phyloP scores from a whole-genome alignment of 2,888 invertebrate genomes.

The Caenorhabditis sinica region DNA sequence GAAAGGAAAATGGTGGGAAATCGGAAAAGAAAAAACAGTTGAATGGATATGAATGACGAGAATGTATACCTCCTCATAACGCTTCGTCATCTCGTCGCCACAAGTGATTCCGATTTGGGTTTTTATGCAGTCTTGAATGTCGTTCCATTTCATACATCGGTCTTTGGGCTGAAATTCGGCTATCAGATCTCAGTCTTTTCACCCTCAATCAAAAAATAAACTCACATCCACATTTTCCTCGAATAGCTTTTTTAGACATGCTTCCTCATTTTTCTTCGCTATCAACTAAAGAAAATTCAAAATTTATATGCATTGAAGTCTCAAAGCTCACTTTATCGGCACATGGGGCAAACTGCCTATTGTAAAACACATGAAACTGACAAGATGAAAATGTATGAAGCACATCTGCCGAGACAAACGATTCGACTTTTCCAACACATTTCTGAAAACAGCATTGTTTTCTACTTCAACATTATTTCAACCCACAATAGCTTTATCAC shows the following conservation, averaged over 20 bases:
- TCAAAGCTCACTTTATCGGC: conserved; percentile 37
- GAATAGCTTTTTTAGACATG: conserved; percentile 35
- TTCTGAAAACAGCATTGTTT: conserved; percentile 21
- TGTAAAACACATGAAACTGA: conserved; percentile 49
- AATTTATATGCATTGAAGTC: background rate
- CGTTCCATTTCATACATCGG: conserved; percentile 11
- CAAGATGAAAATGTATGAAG: conserved; percentile 51
- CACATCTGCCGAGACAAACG: conserved; percentile 31
- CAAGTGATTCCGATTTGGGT: conserved; percentile 40
- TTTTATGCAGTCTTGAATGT: conserved; percentile 45
- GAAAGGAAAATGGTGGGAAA: conserved; percentile 35
- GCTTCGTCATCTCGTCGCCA: conserved; percentile 26
- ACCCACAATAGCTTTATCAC: conserved; percentile 50
- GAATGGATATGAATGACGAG: conserved; percentile 16
- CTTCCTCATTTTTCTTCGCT: conserved; percentile 24
- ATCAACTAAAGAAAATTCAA: conserved; percentile 20
- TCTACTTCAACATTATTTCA: background rate
- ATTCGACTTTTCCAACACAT: conserved; percentile 41
- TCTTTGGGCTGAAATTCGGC: background rate
- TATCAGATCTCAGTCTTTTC: too few species aligned
- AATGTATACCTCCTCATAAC: conserved; percentile 44
- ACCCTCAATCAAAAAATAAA: background rate
- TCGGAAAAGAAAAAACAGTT: conserved; percentile 17
- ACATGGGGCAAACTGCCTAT: conserved; percentile 33
- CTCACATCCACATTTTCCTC: conserved; percentile 29